Percentiles rank a stretch among this genome's conserved stretches.
phyloP scores from a whole-genome alignment of 2,888 invertebrate species.

The Podabrus alpinus region DNA sequence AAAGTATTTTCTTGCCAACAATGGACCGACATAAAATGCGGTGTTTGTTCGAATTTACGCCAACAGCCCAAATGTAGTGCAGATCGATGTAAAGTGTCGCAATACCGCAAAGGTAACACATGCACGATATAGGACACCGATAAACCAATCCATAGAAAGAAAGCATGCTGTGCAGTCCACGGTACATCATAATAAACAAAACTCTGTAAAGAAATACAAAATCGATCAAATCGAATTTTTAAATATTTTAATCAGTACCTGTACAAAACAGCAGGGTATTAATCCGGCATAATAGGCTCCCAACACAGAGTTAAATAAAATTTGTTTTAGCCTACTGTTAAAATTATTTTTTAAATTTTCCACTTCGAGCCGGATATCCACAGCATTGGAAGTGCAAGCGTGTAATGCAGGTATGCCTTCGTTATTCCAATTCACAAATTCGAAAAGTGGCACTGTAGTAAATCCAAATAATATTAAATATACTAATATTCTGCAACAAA shows the following conservation, averaged over 20 bases:
- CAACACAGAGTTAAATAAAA: conserved; percentile 76
- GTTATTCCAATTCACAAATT: conserved; percentile 57
- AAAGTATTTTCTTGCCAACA: conserved; percentile 64
- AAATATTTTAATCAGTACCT: conserved; percentile 59
- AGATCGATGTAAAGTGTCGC: conserved; percentile 88
- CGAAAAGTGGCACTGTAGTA: conserved; percentile 76
- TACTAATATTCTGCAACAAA: conserved; percentile 65
- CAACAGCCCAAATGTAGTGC: conserved; percentile 88
- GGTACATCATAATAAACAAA: conserved; percentile 80
- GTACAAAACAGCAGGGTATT: conserved; percentile 87
- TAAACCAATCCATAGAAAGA: conserved; percentile 83
- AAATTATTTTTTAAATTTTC: conserved; percentile 84
- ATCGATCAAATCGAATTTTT: neutral
- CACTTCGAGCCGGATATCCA: conserved; percentile 80
- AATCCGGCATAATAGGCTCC: conserved; percentile 89
- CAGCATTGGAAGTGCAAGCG: conserved; percentile 74
- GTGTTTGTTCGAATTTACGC: conserved; percentile 57
- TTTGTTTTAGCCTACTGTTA: conserved; percentile 85
- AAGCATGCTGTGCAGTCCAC: conserved; percentile 82
- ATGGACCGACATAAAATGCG: conserved; percentile 45
- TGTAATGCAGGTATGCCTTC: conserved; percentile 69
- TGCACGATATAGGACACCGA: conserved; percentile 79
- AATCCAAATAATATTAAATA: conserved; percentile 84
- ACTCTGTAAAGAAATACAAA: conserved; percentile 51
- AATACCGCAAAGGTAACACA: conserved; percentile 67